Conservation (phyloP, 2,797 vertebrate genomes). For the Pelodytes ibericus region DNA sequence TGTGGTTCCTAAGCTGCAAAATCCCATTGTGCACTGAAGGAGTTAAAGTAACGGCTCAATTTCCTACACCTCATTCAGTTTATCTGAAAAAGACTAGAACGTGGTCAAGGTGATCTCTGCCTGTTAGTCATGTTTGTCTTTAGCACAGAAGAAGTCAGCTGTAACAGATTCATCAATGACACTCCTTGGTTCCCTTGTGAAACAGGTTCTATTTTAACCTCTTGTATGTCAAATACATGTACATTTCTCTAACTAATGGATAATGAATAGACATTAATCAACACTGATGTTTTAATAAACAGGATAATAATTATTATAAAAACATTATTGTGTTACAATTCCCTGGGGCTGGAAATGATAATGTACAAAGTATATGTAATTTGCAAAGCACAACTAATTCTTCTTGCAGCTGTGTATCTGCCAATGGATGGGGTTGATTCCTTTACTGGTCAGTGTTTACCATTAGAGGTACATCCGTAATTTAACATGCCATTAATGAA, state of each 20-base stretch:
- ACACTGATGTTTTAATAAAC: too few relatives aligned
- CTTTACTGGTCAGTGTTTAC: not conserved
- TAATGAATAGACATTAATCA: not conserved
- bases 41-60: not conserved
- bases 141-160: not conserved
- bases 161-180: slow-evolving; percentile 8
- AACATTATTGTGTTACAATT: not conserved
- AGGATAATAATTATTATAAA: not conserved
- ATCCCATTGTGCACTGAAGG: too few relatives aligned
- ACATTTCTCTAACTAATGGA: not conserved
- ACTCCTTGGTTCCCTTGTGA: not conserved
- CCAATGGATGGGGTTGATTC: not conserved
- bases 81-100: not conserved
- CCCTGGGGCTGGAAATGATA: not conserved
- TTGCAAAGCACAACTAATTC: not conserved
- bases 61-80: not conserved
- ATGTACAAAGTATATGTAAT: not conserved
- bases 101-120: slow-evolving; percentile 13
- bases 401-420: not conserved
- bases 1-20: not conserved
- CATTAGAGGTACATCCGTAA: not conserved
- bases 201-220: not conserved
- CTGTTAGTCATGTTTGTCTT: slow-evolving; percentile 12
- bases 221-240: not conserved
- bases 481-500: not conserved